phyloP scores from a whole-genome alignment of 1,140 invertebrate genomes.

The Oryctes rhinoceros region DNA sequence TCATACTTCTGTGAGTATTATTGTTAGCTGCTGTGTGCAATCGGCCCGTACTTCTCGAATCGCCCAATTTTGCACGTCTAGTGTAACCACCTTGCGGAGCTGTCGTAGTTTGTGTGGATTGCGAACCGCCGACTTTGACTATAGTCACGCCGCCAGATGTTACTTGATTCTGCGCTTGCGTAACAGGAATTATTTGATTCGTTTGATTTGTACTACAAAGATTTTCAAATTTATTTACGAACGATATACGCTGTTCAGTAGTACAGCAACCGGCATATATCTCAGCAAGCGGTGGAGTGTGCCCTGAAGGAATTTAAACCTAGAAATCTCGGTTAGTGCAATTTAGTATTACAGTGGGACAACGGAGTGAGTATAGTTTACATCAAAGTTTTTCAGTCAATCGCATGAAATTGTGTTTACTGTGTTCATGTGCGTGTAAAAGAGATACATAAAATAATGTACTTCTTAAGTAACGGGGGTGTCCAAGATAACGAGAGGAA shows the following conservation, averaged over 20 bases:
- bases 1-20: constrained; percentile 77
- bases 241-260: neutral
- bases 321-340: no score
- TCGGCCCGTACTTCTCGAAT: constrained; percentile 74
- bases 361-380: no score
- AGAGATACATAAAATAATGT: no score
- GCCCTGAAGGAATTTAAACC: no score
- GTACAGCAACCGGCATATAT: no score
- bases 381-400: no score
- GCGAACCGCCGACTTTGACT: constrained; percentile 72
- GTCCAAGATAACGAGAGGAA: no score
- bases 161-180: constrained; percentile 68
- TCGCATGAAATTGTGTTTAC: no score
- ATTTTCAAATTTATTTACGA: constrained; percentile 22
- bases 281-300: no score
- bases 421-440: no score
- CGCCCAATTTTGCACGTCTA: constrained; percentile 69
- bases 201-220: constrained; percentile 47
- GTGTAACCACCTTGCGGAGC: constrained; percentile 66
- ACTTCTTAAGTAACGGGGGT: no score
- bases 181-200: constrained; percentile 49
- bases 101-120: constrained; percentile 49
- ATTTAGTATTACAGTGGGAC: no score
- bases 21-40: constrained; percentile 72
- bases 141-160: constrained; percentile 78